Evolutionary conservation across 2,113 vertebrate species (phyloP).

Genomic region (Microcebus jonahi): DNA sequence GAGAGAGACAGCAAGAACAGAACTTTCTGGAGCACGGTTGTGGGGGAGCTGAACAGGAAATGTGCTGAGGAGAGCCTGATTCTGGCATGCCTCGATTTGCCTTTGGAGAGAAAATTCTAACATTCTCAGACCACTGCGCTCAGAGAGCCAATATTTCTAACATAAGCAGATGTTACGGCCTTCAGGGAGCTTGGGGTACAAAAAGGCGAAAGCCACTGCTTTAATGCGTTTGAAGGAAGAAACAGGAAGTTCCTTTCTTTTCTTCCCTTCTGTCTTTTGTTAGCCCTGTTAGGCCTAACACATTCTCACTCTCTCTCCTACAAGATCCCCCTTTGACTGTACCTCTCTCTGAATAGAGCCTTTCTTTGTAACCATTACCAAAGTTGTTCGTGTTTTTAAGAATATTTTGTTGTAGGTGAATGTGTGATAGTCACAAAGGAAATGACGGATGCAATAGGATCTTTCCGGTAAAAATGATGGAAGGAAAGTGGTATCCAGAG

Average conservation of each 20-base stretch:
- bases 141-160: background rate
- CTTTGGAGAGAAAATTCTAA: background rate
- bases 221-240: background rate
- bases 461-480: background rate
- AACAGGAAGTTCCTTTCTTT: background rate
- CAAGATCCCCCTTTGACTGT: background rate
- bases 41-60: background rate
- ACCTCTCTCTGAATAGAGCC: background rate
- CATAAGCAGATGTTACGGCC: background rate
- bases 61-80: background rate
- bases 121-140: background rate
- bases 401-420: background rate
- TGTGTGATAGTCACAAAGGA: background rate
- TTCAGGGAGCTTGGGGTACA: background rate
- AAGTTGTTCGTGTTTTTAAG: background rate
- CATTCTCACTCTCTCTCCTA: background rate
- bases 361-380: background rate
- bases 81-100: background rate
- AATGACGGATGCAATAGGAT: background rate
- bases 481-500: background rate
- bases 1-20: background rate
- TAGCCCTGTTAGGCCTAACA: background rate
- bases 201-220: background rate
- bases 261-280: background rate
- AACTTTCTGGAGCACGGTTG: background rate